phyloP scores from a whole-genome alignment of 2,113 vertebrate genomes.

The Xiphias gladius region DNA sequence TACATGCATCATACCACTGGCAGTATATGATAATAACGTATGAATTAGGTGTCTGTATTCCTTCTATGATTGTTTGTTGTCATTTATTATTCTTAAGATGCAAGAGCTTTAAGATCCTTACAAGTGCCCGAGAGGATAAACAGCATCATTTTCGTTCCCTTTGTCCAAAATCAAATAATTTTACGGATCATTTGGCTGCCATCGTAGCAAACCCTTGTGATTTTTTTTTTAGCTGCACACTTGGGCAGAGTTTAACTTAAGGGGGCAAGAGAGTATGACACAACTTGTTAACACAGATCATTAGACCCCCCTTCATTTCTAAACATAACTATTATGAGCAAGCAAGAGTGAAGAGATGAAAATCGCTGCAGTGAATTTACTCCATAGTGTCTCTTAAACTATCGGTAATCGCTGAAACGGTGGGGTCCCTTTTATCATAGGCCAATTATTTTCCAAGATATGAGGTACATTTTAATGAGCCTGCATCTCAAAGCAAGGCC shows the following conservation, averaged over 20 bases:
- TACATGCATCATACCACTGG: slow-evolving; percentile 21
- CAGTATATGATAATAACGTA: slow-evolving; percentile 11
- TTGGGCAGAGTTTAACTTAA: slow-evolving; percentile 22
- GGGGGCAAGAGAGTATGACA: slow-evolving; percentile 6
- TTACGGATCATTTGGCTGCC: slow-evolving; percentile 36
- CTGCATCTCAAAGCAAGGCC: background rate
- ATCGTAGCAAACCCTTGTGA: slow-evolving; percentile 28
- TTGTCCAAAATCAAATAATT: slow-evolving; percentile 39
- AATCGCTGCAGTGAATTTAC: background rate
- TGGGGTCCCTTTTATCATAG: background rate
- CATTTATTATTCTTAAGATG: slow-evolving; percentile 8
- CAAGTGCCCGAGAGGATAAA: slow-evolving; percentile 6
- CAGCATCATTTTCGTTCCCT: slow-evolving; percentile 13
- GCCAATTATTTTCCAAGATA: background rate
- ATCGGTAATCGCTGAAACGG: slow-evolving; percentile 18
- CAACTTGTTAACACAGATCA: slow-evolving; percentile 23
- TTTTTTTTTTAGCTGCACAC: slow-evolving; percentile 29
- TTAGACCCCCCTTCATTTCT: slow-evolving; percentile 17
- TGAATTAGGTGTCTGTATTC: background rate
- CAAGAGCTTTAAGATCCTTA: slow-evolving; percentile 16
- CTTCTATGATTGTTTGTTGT: slow-evolving; percentile 23
- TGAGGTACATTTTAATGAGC: slow-evolving; percentile 42
- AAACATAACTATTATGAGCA: slow-evolving; percentile 2
- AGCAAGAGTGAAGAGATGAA: slow-evolving; percentile 3
- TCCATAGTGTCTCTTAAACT: slow-evolving; percentile 10